Evolutionary conservation across 2,888 invertebrate genomes (phyloP).

Genomic region (Nipponacmea schrenckii): DNA sequence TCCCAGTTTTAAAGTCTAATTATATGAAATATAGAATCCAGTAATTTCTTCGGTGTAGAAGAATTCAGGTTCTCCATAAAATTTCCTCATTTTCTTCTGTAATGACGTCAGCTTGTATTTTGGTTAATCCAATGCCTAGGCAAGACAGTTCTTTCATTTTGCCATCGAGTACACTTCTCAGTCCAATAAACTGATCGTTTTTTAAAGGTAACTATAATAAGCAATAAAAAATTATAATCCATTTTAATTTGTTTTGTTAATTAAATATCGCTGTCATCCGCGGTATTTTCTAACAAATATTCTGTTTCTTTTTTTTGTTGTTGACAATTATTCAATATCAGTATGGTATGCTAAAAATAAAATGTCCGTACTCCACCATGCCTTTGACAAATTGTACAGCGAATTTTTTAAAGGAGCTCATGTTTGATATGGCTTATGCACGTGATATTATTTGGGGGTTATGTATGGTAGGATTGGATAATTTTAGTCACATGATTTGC

Average conservation of each 20-base stretch:
- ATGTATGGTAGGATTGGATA: too few relatives aligned
- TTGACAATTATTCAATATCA: not conserved
- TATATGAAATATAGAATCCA: constrained; percentile 1
- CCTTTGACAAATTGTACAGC: too few relatives aligned
- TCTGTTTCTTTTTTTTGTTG: too few relatives aligned
- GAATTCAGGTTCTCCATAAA: not conserved
- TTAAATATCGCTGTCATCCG: not conserved
- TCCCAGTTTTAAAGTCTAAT: not conserved
- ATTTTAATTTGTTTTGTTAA: not conserved
- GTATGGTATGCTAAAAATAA: not conserved
- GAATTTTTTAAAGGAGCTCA: too few relatives aligned
- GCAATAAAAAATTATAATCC: too few relatives aligned
- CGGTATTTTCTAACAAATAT: not conserved
- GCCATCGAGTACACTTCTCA: too few relatives aligned
- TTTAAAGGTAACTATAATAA: too few relatives aligned
- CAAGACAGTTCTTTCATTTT: constrained; percentile 6
- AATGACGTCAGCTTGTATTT: constrained; percentile 1
- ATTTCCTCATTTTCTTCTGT: not conserved
- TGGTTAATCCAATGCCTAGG: not conserved
- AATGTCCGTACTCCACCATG: too few relatives aligned
- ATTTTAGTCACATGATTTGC: too few relatives aligned
- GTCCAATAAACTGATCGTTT: not conserved
- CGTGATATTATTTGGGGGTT: too few relatives aligned
- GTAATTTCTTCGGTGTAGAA: not conserved
- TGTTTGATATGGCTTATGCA: too few relatives aligned